Base-by-base conservation (phyloP, 2,113 vertebrate species). In the Climacteris rufus region DNA sequence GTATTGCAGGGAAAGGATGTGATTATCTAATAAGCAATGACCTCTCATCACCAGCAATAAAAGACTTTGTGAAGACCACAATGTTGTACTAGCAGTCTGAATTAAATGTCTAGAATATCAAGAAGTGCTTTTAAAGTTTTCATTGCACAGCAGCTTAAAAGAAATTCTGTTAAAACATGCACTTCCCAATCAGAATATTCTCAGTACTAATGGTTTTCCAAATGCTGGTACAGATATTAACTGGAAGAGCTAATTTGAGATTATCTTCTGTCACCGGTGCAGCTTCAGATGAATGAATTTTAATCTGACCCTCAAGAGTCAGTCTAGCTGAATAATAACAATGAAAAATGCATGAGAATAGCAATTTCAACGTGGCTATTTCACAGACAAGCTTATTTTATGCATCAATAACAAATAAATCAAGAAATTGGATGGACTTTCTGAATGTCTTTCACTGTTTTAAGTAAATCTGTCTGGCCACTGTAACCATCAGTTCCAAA, bases 351-450 rank as follows among this genome's bases (percentile, higher is more conserved):
- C 98, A 98, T 97, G 96, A 98, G 97, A 98, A 97, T 96, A 98
- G 97, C 98, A 98, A 98, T 98, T 98, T 97, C 97, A 98, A 96
- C 97, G 92, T 95, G 97, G 97, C 88, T 98, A 90, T 98, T 98
- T 98, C 97, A 98, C 97, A 98, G 97, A 98, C 97, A 98, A 97
- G 97, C 98, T 98, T 98, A 98, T 98, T 98, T 98, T 98, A 98
- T 98, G 98, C 98, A 98, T 98, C 98, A 97, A 97, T 98, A 97
- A 94, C 96, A 98, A 98, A 98, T 98, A 98, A 98, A 98, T 98
- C 98, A 98, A 97, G 97, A 98, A 98, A 98, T 96, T 98, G 98
- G 97, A 98, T 97, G 97, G 97, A 98, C 97, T 98, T 97, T 97
- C 97, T 97, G 96, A 98, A 98, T 97, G 97, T 97, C 97, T 98